These are phyloP conservation scores for Dichetophora obliterata DNA, from an alignment of 2,888 invertebrate genomes.

Conservation along the genomic window DNA sequence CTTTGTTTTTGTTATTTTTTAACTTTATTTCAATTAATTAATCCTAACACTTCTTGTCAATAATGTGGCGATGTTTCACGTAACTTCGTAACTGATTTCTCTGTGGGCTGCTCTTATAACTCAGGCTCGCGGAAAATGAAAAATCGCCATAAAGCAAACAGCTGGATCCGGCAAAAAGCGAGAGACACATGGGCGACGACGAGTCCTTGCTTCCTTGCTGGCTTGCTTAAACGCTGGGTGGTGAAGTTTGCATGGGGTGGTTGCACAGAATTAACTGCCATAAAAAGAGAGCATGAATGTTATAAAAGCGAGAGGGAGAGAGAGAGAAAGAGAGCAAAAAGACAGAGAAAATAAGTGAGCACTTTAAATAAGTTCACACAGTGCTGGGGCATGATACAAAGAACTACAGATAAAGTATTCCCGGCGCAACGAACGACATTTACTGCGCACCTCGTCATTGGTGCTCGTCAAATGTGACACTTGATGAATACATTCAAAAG, in stretches of 20 bases:
- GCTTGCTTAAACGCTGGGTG: neutral
- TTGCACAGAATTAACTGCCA: neutral
- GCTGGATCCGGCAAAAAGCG: conserved; percentile 1
- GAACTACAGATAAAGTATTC: no score
- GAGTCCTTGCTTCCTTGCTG: conserved; percentile 17
- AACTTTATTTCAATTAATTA: neutral
- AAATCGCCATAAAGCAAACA: conserved; percentile 7
- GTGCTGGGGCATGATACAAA: no score
- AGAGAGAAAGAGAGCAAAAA: no score
- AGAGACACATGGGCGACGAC: conserved; percentile 22
- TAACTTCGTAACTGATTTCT: conserved; percentile 54
- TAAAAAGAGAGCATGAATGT: neutral
- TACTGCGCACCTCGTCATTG: no score
- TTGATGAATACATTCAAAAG: no score
- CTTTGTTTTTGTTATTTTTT: conserved; percentile 8
- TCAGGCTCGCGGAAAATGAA: conserved; percentile 19
- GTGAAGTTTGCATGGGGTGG: conserved; percentile 11
- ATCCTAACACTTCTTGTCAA: neutral
- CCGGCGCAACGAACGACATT: no score
- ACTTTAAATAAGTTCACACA: no score
- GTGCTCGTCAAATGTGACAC: no score
- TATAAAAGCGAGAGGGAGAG: neutral
- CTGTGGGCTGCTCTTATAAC: conserved; percentile 17
- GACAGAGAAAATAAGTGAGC: no score
- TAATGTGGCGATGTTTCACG: conserved; percentile 49